Conservation (phyloP, 2,113 vertebrate genomes). For the Seriola aureovittata region DNA sequence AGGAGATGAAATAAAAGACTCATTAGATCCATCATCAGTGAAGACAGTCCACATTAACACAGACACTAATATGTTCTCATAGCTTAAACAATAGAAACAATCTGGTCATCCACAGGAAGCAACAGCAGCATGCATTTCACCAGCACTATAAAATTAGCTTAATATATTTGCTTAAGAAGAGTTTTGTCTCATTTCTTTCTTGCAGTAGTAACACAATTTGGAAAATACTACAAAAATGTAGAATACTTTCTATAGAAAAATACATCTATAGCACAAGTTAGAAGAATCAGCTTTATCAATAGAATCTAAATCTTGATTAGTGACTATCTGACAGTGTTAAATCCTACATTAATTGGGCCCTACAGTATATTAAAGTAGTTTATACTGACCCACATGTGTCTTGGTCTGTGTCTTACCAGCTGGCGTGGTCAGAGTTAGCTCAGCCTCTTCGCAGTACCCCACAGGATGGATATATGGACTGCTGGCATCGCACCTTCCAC, state of each 20-base stretch:
- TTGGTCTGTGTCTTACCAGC: conserved; percentile 86
- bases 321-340: conserved; percentile 5
- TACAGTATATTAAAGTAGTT: conserved; percentile 36
- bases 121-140: conserved; percentile 24
- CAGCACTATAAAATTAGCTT: background rate
- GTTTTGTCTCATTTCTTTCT: background rate
- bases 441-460: conserved; percentile 90
- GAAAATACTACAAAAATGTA: background rate
- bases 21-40: background rate
- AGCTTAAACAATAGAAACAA: background rate
- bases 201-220: background rate
- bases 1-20: conserved; percentile 30
- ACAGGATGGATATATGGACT: conserved; percentile 93
- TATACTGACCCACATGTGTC: conserved; percentile 64
- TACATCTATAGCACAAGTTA: background rate
- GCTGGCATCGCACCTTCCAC: conserved; percentile 91
- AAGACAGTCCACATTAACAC: conserved; percentile 2
- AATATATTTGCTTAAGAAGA: background rate
- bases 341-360: conserved; percentile 3
- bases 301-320: conserved; percentile 15
- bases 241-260: background rate
- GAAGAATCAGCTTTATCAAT: background rate
- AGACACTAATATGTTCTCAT: background rate
- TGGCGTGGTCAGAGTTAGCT: conserved; percentile 88
- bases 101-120: background rate